Evolutionary conservation across 2,888 invertebrate species (phyloP).

Genomic region (Odontomyia ornata): DNA sequence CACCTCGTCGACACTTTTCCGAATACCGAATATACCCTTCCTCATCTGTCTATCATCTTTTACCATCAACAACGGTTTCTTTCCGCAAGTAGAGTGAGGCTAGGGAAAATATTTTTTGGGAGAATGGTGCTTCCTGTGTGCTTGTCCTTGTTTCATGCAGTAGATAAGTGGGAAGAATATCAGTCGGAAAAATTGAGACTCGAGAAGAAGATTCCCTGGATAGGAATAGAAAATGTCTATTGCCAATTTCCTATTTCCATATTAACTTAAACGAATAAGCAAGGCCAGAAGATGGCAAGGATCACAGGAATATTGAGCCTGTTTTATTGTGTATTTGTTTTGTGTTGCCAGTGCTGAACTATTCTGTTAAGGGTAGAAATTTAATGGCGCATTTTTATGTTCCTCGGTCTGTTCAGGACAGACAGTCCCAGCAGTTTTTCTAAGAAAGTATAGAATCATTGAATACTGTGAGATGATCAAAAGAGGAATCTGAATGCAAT

Average conservation of each 20-base stretch:
- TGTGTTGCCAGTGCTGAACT: no score
- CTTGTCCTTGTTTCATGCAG: background rate
- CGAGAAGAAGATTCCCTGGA: background rate
- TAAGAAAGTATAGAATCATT: no score
- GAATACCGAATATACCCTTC: conserved; percentile 4
- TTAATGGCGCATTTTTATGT: no score
- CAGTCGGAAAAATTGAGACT: background rate
- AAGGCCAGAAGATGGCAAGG: background rate
- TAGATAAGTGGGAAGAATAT: conserved; percentile 4
- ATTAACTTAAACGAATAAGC: background rate
- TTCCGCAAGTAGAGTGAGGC: background rate
- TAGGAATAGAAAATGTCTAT: conserved; percentile 16
- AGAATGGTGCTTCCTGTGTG: background rate
- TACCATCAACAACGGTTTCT: background rate
- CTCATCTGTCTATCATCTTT: conserved; percentile 22
- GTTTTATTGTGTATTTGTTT: background rate
- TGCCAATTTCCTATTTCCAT: conserved; percentile 36
- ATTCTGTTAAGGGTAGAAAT: no score
- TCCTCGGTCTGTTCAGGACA: no score
- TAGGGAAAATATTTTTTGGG: background rate
- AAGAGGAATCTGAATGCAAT: no score
- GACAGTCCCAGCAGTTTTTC: no score
- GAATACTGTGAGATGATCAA: no score
- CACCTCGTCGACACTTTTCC: conserved; percentile 37
- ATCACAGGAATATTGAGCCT: background rate